These are phyloP conservation scores for Alexandromys fortis DNA, from an alignment of 2,113 vertebrate species.

Conservation along the genomic window DNA sequence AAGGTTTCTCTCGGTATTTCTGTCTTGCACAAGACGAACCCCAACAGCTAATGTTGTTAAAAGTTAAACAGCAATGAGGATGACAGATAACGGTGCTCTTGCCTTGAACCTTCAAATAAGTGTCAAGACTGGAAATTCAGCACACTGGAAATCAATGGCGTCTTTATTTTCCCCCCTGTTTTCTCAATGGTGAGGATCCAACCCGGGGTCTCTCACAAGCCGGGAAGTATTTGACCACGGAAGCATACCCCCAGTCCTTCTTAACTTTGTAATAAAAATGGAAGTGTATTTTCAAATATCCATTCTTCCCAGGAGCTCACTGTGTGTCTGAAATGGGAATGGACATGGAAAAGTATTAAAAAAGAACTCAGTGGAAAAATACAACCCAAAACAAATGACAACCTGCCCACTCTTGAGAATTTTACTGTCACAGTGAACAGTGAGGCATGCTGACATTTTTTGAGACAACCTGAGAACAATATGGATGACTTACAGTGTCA, in stretches of 20 bases:
- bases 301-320: not conserved
- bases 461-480: not conserved
- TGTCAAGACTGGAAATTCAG: not conserved
- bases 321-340: not conserved
- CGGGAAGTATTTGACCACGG: not conserved
- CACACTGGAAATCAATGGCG: not conserved
- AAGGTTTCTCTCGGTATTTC: not conserved
- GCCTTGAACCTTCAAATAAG: not conserved
- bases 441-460: not conserved
- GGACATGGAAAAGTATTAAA: not conserved
- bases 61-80: not conserved
- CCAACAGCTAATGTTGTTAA: not conserved
- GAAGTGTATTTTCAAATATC: slow-evolving; percentile 5
- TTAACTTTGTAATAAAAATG: not conserved
- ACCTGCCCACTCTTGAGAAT: not conserved
- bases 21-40: not conserved
- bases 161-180: not conserved
- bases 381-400: not conserved
- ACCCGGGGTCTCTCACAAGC: not conserved
- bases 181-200: not conserved
- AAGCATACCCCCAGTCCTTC: not conserved
- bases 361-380: not conserved
- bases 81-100: not conserved
- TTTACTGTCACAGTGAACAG: not conserved
- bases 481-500: not conserved